Evolutionary conservation across 2,113 vertebrate species (phyloP), one percentile per base, ranked within the genome.

Genomic region (Neodon shergylaensis): DNA sequence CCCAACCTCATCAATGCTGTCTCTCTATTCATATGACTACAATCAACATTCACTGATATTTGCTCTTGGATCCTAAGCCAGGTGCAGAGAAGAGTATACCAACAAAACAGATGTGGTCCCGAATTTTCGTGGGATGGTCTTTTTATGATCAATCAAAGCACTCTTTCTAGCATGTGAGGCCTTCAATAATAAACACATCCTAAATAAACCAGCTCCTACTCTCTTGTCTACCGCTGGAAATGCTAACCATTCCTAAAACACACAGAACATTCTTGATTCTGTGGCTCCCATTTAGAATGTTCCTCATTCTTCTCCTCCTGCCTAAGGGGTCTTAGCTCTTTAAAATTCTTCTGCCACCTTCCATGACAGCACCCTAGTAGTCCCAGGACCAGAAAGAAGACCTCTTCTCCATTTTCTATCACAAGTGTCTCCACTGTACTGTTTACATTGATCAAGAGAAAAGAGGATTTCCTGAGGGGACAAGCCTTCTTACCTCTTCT

Each of bases 21-120:
- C 66, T 92, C 52, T 92, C 68, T 61, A 85, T 33, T 70, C 92
- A 95, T 24, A 84, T 72, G 12, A 77, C n/a, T 81, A 58, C 54
- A 92, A 68, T 42, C 36, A 94, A 74, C 19, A 91, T 66, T 82
- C 68, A 92, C 0, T 39, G 87, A 91, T 13, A 47, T 91, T 33
- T 95, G 54, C n/a, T 89, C 31, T 11, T 42, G 61, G 11, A 16
- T 1, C 14, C 52, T 31, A 88, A 17, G 14, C 28, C 83, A 78
- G 63, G 4, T 79, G 12, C 90, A 66, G 17, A 84, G 65, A 94
- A 88, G 28, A 66, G 24, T 61, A 36, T 65, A 79, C 44, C 2
- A 88, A 58, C 66, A 66, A 87, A 33, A 93, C 33, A 92, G 39
- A 85, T 19, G 74, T 3, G 52, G 10, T 44, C 54, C 61, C 12